Evolutionary conservation across 2,888 invertebrate species (phyloP).

Genomic region (Dioctria linearis): DNA sequence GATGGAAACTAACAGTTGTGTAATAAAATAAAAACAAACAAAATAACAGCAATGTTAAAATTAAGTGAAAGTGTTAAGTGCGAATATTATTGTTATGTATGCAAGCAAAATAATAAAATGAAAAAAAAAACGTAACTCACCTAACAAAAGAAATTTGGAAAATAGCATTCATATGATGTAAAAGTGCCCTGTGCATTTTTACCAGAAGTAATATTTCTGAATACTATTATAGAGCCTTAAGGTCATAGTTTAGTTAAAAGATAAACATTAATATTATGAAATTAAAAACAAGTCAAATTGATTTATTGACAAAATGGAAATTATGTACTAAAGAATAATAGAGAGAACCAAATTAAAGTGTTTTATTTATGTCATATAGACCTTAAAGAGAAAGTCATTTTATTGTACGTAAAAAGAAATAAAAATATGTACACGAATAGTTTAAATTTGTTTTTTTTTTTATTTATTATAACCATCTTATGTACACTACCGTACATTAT

Average conservation of each 20-base stretch:
- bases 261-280: constrained; percentile 32
- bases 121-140: constrained; percentile 32
- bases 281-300: constrained; percentile 47
- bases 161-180: constrained; percentile 19
- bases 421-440: constrained; percentile 52
- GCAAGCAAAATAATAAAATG: constrained; percentile 23
- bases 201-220: constrained; percentile 37
- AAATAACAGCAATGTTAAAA: constrained; percentile 22
- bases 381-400: constrained; percentile 51
- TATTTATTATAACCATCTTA: background rate
- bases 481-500: too few relatives aligned
- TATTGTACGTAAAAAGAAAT: constrained; percentile 55
- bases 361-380: constrained; percentile 56
- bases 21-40: constrained; percentile 12
- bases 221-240: constrained; percentile 45
- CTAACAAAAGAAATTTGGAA: constrained; percentile 15
- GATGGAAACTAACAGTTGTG: constrained; percentile 25
- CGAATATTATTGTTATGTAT: constrained; percentile 23
- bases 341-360: constrained; percentile 47
- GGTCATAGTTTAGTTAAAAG: constrained; percentile 25
- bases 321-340: constrained; percentile 50
- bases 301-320: constrained; percentile 29
- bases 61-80: constrained; percentile 20
- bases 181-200: constrained; percentile 31
- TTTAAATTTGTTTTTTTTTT: constrained; percentile 42